These are phyloP conservation scores for Bunonema sp. DNA, from an alignment of 2,888 invertebrate species.

Conservation along the genomic window DNA sequence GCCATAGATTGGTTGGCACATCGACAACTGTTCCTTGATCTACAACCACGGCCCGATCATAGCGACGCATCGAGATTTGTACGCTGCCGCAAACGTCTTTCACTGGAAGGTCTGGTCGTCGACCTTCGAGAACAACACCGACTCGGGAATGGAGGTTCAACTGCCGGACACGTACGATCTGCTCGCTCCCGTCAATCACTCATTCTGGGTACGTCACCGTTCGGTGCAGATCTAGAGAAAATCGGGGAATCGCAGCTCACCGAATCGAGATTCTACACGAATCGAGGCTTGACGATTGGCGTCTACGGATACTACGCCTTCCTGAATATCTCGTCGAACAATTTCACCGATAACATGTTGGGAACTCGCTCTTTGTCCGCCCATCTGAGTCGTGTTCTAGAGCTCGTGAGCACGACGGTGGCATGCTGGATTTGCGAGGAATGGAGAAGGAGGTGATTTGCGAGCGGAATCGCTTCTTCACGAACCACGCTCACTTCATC, in stretches of 20 bases:
- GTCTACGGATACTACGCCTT: slow-evolving; percentile 74
- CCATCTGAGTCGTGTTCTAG: background rate
- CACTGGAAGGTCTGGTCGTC: slow-evolving; percentile 60
- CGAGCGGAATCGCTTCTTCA: slow-evolving; percentile 47
- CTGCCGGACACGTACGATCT: slow-evolving; percentile 55
- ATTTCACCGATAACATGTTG: slow-evolving; percentile 62
- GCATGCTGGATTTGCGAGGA: slow-evolving; percentile 51
- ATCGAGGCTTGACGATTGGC: too few species aligned
- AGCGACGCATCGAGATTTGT: slow-evolving; percentile 58
- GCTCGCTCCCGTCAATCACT: slow-evolving; percentile 20
- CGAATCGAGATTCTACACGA: too few species aligned
- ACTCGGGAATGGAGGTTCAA: slow-evolving; percentile 71
- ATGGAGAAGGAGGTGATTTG: slow-evolving; percentile 90
- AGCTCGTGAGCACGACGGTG: background rate
- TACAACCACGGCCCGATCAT: slow-evolving; percentile 72
- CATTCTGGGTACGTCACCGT: slow-evolving; percentile 22
- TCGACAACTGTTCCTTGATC: slow-evolving; percentile 68
- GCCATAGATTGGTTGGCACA: slow-evolving; percentile 61
- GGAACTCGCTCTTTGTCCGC: background rate
- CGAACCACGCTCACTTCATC: slow-evolving; percentile 9
- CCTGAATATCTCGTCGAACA: slow-evolving; percentile 69
- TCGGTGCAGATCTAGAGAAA: background rate
- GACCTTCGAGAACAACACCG: slow-evolving; percentile 63
- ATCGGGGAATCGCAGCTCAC: background rate
- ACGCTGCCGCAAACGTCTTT: slow-evolving; percentile 88